Base-by-base conservation (phyloP, 2,113 vertebrate species). In the Pedetes capensis region DNA sequence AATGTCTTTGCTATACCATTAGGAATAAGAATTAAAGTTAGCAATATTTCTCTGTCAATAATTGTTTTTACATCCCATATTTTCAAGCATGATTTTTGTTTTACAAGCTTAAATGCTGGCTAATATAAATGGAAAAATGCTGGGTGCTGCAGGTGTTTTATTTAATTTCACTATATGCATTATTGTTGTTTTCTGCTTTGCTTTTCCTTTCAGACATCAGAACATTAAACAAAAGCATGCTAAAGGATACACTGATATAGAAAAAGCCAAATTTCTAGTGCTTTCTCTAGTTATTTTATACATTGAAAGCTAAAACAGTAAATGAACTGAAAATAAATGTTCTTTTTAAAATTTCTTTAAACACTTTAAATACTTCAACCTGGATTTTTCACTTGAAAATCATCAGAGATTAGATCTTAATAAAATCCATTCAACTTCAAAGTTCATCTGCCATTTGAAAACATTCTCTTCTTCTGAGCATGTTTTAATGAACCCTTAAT, bases 401-500 rank as follows among this genome's bases (percentile, higher is more conserved):
- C 53, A 94, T 14, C 22, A 27, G 71, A 95, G 85, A 97, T 82
- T 55, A 95, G 44, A 85, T 97, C 72, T 96, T 97, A 97, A 97
- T 97, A 98, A 97, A 95, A 94, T 84, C 13, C 39, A 88, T 79
- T 94, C 83, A 80, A 96, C 49, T 93, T 79, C 79, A 95, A 82
- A n/a, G 57, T 90, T 88, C 82, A 89, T 94, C 88, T 90, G 61
- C 78, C 94, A 94, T 91, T 86, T 94, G 71, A 96, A 98, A 94
- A 96, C 47, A 95, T 87, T 97, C 96, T 92, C 39, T 92, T 68
- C 63, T 96, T 97, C 42, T 96, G 92, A 98, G 96, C 83, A 90
- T 89, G 95, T 69, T 61, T 97, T 98, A 98, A 98, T 93, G 96
- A 98, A 97, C 94, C 96, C 97, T 98, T 97, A 95, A 93, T 96